Evolutionary conservation across 2,888 invertebrate species (phyloP), one percentile per base, ranked within the genome.

Genomic region (Drosophila longiperda): DNA sequence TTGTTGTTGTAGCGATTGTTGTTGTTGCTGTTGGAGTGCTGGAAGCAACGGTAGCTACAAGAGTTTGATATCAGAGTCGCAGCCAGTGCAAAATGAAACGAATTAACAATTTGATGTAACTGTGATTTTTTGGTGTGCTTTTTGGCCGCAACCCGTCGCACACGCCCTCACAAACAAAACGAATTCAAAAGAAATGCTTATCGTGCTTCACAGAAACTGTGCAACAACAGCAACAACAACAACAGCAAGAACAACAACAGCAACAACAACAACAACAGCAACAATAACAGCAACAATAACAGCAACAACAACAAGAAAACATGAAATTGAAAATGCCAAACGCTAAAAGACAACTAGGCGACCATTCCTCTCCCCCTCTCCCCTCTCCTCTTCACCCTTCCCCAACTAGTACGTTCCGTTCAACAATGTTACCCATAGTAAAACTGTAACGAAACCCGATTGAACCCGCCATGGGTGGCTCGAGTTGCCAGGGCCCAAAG

Each of bases 61-160:
- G 60, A 79, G 40, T 54, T 54, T 73, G 66, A 70, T 85, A 79
- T 60, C 80, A 61, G 63, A 82, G 80, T 70, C 66, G 68, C 55
- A 83, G 89, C 59, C 88, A 85, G 85, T 89, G 85, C 85, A 89
- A 90, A 87, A 83, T 87, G 90, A 90, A 87, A 90, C 89, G 86
- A 87, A 90, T 87, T 87, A 87, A 87, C 86, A 86, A 88, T 89
- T 87, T 90, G 87, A 87, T 90, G 87, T 87, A 90, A 90, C 89
- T 87, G 87, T 87, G 87, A 87, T 87, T 87, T 23, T 83, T 87
- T 64, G 73, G 32, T 80, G 49, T 61, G 53, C 64, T 66, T 73
- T 80, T 58, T 63, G 66, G 58, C 72, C 59, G 67, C 70, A 67
- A 52, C 59, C 63, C 63, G 53, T 32, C 74, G 86, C 85, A 89